Evolutionary conservation across 2,888 invertebrate genomes (phyloP), one percentile per base, ranked within the genome.

Genomic region (Endotricha flammealis): DNA sequence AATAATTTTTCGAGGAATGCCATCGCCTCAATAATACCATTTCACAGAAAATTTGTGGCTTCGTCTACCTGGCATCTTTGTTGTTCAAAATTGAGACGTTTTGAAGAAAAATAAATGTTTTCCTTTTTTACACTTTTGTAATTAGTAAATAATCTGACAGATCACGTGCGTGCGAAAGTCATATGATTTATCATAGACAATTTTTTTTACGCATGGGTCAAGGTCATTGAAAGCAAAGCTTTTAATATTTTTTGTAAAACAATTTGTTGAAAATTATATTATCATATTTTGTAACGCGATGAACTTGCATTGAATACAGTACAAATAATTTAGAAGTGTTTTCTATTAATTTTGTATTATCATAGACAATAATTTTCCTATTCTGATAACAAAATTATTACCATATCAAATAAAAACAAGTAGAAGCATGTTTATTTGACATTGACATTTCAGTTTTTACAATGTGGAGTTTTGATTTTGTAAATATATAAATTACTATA

Each of bases 1-100:
- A 92, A 91, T 55, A 93, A 78, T 88, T 91, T 92, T 69, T 92
- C 91, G 72, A 93, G 88, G 79, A 93, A 88, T 86, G 92, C 92
- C 93, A 93, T 93, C 77, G 81, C 87, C 55, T 78, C 64, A 70
- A 56, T 59, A 53, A 53, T 61, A 62, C 55, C 68, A 69, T 74
- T 61, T 78, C 69, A 78, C 57, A 48, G 53, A 53, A 62, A 65
- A 57, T 52, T 62, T 60, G 51, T 59, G 40, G 47, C 53, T 48
- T 42, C 44, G 44, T 50, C 59, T 58, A 39, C 40, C 46, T 54
- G 51, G 50, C 64, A 69, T 74, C 45, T 53, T 64, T 57, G 36
- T 39, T 37, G 41, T 37, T 6, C n/a, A 22, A 16, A n/a, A 12
- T 3, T 3, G 14, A 11, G 24, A 17, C 28, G 12, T 34, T 27